Conservation (phyloP, 2,113 vertebrate species). For the Phodopus roborovskii region DNA sequence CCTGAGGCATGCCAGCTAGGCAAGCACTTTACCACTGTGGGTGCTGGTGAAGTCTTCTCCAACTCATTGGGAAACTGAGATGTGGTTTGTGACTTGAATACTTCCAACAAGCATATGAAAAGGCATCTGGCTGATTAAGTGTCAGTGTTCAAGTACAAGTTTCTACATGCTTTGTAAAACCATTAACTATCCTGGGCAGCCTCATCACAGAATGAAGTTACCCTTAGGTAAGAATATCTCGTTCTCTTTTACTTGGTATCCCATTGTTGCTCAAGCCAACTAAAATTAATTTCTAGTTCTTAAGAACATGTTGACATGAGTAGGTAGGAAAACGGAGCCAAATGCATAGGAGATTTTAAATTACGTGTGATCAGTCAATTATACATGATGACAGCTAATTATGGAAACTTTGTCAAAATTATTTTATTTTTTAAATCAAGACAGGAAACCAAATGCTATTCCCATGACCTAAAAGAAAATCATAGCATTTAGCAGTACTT, state of each 20-base stretch:
- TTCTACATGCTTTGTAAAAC: not conserved
- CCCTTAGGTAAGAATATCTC: not conserved
- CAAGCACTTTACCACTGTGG: not conserved
- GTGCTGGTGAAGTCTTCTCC: not conserved
- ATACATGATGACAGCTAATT: not conserved
- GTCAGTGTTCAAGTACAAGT: not conserved
- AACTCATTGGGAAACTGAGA: not conserved
- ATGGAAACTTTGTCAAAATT: not conserved
- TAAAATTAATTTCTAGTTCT: constrained; percentile 15
- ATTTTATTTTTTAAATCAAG: constrained; percentile 18
- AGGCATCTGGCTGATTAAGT: not conserved
- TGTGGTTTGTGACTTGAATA: not conserved
- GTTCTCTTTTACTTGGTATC: not conserved
- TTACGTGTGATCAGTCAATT: not conserved
- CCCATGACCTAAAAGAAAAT: constrained; percentile 1
- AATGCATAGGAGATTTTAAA: not conserved
- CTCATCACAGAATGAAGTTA: not conserved
- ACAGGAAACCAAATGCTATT: not conserved
- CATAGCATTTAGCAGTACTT: not conserved
- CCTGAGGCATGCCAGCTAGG: not conserved
- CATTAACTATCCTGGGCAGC: not conserved
- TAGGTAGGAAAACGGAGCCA: not conserved
- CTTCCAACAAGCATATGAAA: not conserved
- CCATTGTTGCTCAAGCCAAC: not conserved
- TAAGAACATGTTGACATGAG: not conserved